phyloP scores from a whole-genome alignment of 2,113 vertebrate genomes.

The Ictidomys tridecemlineatus region DNA sequence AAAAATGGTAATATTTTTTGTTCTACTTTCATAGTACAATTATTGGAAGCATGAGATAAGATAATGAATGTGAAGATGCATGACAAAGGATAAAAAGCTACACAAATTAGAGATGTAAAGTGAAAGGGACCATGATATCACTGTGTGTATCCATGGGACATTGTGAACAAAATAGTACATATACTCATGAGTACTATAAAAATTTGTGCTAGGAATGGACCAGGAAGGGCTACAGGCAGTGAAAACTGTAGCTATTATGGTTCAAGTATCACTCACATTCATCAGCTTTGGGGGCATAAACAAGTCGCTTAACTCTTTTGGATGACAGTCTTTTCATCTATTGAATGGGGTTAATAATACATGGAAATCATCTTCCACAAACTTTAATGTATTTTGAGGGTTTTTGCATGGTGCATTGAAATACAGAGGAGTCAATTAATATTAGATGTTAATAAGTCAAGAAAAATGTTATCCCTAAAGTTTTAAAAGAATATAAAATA shows the following conservation, averaged over 20 bases:
- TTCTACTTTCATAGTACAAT: neutral
- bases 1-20: neutral
- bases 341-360: neutral
- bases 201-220: neutral
- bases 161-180: neutral
- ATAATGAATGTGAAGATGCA: neutral
- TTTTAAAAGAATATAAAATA: neutral
- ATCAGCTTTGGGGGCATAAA: neutral
- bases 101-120: neutral
- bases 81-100: neutral
- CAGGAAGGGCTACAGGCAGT: neutral
- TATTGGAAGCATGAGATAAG: neutral
- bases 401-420: neutral
- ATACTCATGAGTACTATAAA: neutral
- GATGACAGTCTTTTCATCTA: neutral
- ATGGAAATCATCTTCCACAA: neutral
- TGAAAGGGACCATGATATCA: neutral
- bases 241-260: neutral
- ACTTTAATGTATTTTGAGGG: neutral
- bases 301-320: neutral
- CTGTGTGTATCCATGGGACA: neutral
- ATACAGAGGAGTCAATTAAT: neutral
- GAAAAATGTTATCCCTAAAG: neutral
- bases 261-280: neutral
- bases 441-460: slow-evolving; percentile 7